Base-by-base conservation (phyloP, 2,888 invertebrate genomes). In the Leptopilina myrica region DNA sequence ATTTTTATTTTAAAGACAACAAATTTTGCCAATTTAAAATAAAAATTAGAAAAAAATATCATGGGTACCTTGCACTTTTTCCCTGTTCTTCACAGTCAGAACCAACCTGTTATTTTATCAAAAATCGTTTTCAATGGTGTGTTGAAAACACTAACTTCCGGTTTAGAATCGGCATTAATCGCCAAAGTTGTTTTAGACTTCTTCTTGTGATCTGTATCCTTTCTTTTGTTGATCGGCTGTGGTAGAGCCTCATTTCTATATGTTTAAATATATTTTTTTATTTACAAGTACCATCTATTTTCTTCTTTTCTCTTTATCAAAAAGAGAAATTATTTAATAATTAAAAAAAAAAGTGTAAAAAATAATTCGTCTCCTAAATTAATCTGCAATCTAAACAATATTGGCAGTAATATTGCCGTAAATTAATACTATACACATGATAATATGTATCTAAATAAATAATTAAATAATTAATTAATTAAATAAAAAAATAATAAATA, bases 161-260 rank as follows among this genome's bases (percentile, higher is more conserved):
- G 15, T 59, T 80, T 15, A 81, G 82, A 77, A 11, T 81, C 83
- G 64, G 76, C 77, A 59, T 81, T 84, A n/a, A 78, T 49, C 20
- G 79, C 78, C 76, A 84, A 83, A 78, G 80, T 80, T 40, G 89
- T 86, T 84, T 93, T 92, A 69, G 91, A 88, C 86, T 94, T 94
- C 89, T 94, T 94, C 90, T 95, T 95, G 85, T 93, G 89, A 64
- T 94, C 94, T 87, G 94, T 94, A 15, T 94, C 94, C 89, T 94
- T 94, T 76, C 93, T 93, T 87, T 94, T 94, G 79, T 93, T 93
- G 77, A 92, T 91, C 15, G 92, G 92, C 86, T 93, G 92, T 5
- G 92, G 91, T 59, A 91, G 88, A 40, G 91, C 90, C 79, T 92
- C 92, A 87, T 90, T 91, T 86, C 92, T 91, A 84, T 46, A 67